phyloP scores from a whole-genome alignment of 2,888 invertebrate genomes.

The Ochropacha duplaris region DNA sequence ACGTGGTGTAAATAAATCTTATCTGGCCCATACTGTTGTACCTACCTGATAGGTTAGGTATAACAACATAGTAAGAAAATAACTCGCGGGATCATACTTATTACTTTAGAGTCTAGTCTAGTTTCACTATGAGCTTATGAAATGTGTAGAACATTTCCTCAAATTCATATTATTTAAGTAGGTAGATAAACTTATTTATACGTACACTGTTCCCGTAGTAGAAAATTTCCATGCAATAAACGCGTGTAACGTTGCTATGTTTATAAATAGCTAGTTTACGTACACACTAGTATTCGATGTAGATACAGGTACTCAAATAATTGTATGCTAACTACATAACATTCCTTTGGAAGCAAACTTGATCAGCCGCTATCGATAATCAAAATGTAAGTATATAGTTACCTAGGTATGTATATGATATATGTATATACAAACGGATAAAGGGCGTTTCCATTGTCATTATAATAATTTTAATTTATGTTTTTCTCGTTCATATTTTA shows the following conservation, averaged over 20 bases:
- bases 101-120: too few species aligned
- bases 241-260: background rate
- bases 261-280: background rate
- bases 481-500: constrained; percentile 3
- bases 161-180: background rate
- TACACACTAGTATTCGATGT: background rate
- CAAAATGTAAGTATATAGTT: background rate
- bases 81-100: too few species aligned
- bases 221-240: constrained; percentile 5
- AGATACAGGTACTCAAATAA: background rate
- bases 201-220: background rate
- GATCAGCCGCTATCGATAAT: background rate
- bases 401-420: background rate
- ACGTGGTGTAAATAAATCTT: too few species aligned
- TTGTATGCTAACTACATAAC: background rate
- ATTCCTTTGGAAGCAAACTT: background rate
- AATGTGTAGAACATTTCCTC: background rate
- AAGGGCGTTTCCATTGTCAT: background rate
- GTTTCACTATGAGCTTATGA: background rate
- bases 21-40: too few species aligned
- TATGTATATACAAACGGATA: too few species aligned
- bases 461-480: background rate
- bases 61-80: too few species aligned
- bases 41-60: too few species aligned
- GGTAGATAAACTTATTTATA: background rate